These are phyloP conservation scores for Merodon equestris DNA, from an alignment of 2,888 invertebrate genomes.

Conservation along the genomic window DNA sequence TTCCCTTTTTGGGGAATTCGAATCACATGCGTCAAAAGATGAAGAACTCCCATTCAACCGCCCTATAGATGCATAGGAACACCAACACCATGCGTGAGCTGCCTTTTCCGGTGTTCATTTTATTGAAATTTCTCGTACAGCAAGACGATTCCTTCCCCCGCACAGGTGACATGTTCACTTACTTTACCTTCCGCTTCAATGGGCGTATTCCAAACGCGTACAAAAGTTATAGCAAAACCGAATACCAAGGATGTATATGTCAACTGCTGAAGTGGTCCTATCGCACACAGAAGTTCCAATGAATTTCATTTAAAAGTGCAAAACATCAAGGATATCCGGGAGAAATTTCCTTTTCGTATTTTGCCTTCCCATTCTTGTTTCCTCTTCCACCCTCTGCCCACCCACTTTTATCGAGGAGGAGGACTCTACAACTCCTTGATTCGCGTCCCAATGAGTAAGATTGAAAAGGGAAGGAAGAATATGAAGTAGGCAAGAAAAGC, in stretches of 20 bases:
- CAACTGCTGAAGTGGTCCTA: constrained; percentile 20
- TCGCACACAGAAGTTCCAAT: constrained; percentile 25
- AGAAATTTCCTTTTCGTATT: constrained; percentile 39
- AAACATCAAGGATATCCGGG: constrained; percentile 48
- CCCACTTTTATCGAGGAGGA: no score
- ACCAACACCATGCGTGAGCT: no score
- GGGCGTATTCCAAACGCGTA: constrained; percentile 8
- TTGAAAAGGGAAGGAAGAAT: neutral
- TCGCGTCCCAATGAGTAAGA: no score
- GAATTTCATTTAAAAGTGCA: constrained; percentile 35
- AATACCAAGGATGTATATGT: constrained; percentile 2
- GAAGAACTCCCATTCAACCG: no score
- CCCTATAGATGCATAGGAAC: no score
- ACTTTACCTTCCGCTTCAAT: neutral
- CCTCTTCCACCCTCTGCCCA: neutral
- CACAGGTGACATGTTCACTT: constrained; percentile 11
- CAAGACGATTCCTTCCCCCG: constrained; percentile 28
- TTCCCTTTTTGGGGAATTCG: neutral
- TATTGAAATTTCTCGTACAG: constrained; percentile 14
- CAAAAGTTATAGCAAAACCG: neutral
- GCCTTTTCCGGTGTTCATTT: neutral
- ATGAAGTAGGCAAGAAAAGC: constrained; percentile 6
- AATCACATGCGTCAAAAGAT: no score
- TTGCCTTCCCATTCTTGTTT: constrained; percentile 8
- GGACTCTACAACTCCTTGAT: no score